A percentile compares a stretch with the other conserved stretches of the same genome.
phyloP scores from a whole-genome alignment of 2,888 invertebrate species.

The Drosophila imparisetae region DNA sequence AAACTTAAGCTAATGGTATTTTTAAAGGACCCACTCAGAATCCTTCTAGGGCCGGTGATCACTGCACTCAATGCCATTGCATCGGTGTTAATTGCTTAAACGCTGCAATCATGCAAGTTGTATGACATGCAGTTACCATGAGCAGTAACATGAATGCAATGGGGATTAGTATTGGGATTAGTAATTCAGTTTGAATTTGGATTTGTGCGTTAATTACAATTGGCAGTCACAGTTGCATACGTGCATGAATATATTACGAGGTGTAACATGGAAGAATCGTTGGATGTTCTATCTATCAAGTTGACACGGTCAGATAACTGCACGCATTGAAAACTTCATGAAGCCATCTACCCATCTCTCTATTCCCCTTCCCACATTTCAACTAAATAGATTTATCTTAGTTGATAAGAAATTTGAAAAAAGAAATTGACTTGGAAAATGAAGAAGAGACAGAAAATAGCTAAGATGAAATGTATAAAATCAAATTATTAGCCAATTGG shows the following conservation, averaged over 20 bases:
- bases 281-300: background rate
- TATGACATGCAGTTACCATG: conserved; percentile 7
- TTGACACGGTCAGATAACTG: background rate
- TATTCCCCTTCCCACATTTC: background rate
- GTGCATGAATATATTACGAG: background rate
- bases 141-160: conserved; percentile 6
- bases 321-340: background rate
- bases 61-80: background rate
- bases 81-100: background rate
- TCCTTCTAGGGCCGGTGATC: background rate
- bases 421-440: background rate
- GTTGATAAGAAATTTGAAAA: background rate
- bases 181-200: conserved; percentile 2
- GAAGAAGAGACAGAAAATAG: background rate
- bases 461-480: conserved; percentile 15
- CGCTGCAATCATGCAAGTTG: conserved; percentile 39
- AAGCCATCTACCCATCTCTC: background rate
- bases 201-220: background rate
- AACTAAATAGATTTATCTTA: background rate
- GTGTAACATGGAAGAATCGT: background rate
- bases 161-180: conserved; percentile 17
- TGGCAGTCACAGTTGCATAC: conserved; percentile 3
- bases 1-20: background rate
- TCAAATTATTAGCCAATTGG: conserved; percentile 23
- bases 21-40: too few relatives aligned